Evolutionary conservation across 1,140 invertebrate genomes (phyloP).

Genomic region (Temnothorax longispinosus): DNA sequence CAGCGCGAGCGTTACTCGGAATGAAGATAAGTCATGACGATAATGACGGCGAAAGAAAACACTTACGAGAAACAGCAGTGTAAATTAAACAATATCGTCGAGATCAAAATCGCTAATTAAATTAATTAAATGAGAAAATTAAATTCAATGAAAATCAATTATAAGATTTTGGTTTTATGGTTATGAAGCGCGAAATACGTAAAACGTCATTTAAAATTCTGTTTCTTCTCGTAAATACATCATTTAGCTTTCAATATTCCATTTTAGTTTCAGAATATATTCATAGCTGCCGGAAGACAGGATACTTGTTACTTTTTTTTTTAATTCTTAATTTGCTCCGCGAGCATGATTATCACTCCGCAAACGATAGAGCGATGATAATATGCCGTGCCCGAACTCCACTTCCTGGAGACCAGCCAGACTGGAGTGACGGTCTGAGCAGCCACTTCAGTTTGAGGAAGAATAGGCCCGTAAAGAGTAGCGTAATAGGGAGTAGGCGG

Average conservation of each 20-base stretch:
- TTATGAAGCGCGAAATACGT: neutral
- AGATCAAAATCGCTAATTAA: neutral
- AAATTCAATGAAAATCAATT: neutral
- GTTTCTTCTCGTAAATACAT: neutral
- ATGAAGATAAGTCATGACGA: constrained; percentile 48
- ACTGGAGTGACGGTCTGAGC: constrained; percentile 72
- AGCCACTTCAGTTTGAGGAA: constrained; percentile 71
- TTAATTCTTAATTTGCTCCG: neutral
- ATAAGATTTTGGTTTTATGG: neutral
- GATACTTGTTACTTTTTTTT: neutral
- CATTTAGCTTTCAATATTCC: neutral
- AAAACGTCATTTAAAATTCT: neutral
- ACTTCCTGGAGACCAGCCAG: constrained; percentile 64
- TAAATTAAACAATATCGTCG: neutral
- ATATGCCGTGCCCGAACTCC: constrained; percentile 11
- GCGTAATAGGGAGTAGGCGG: constrained; percentile 63
- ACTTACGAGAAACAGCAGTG: neutral
- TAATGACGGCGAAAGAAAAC: constrained; percentile 12
- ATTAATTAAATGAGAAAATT: neutral
- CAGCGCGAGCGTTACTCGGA: constrained; percentile 27
- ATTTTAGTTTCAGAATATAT: neutral
- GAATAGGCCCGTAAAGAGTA: constrained; percentile 74
- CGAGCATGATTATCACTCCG: neutral
- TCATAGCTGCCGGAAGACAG: neutral
- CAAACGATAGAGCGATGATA: neutral